Evolutionary conservation across 2,113 vertebrate species (phyloP), one percentile per base, ranked within the genome.

Genomic region (Vulpes ferrilata): DNA sequence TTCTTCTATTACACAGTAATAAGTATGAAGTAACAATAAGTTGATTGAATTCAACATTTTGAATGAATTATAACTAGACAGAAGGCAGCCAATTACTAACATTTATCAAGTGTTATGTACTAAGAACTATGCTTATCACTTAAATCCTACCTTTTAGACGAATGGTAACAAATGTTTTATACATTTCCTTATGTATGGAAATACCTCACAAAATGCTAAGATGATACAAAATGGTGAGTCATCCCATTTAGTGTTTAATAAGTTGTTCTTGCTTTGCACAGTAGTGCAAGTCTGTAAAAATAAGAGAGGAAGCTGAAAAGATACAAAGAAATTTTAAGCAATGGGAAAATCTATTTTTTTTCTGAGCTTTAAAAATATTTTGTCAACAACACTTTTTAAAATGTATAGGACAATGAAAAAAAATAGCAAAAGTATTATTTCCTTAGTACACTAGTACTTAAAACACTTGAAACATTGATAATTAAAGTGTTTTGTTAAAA

Each of bases 21-120:
- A 81, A 82, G n/a, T 88, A 17, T 92, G 43, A 74, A 81, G 38
- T 43, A 93, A 88, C 16, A 69, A 62, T 73, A 93, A 88, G 88
- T 22, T 87, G 12, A 81, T n/a, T 79, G 12, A 38, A 88, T 71
- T 91, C 62, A 91, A 82, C 25, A 65, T 62, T 51, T 83, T 16
- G 12, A 69, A 69, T 48, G 23, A 76, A 48, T 27, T 65, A 86
- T 35, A n/a, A 23, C n/a, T 83, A 83, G 38, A 91, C 80, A 53
- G 13, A 93, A 64, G 27, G 5, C 11, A 23, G 59, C 20, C 11
- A 78, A 71, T 79, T 62, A 86, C 23, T 87, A 30, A 91, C 6
- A 89, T 92, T 85, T 89, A 80, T 73, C 53, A 85, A 82, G n/a
- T 20, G 1, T 19, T 71, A 79, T 62, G 3, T 62, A 57, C 11